Base-by-base conservation (phyloP, 2,797 vertebrate genomes). In the Pseudotriccus pelzelni region DNA sequence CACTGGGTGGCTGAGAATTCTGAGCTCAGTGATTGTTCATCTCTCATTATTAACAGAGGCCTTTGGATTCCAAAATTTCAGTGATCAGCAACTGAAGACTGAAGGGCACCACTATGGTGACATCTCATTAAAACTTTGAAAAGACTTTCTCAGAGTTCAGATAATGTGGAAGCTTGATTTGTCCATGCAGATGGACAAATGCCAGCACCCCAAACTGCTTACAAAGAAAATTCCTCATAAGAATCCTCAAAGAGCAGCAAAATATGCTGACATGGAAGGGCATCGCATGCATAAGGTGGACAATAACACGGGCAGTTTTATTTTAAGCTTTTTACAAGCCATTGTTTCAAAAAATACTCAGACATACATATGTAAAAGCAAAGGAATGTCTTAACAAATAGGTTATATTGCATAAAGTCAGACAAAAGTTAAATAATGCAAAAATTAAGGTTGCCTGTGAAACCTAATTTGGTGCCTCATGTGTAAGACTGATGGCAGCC, bases 101-200 rank as follows among this genome's bases (percentile, higher is more conserved):
- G 52, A 94, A 82, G 72, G 50, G 76, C 41, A 59, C 63, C 4
- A 1, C 76, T 62, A n/a, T 81, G 44, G 36, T 96, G 72, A 81
- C 89, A 93, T 90, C 96, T 96, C 93, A 97, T 97, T 96, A 97
- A 96, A 96, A 90, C 55, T 92, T 85, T 94, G 84, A 96, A 96
- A 96, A 93, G 95, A 76, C 82, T 41, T 94, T 87, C 68, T 88
- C 64, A 84, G 77, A 93, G 85, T 70, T 75, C 88, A 88, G 74
- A 95, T 93, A 93, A 93, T 83, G 77, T 81, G 82, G 82, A 91
- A 87, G 70, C 80, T 78, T 84, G 73, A 76, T 89, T 94, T 79
- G 68, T 84, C 86, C 84, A 46, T 37, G 79, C 14, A 7, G 59
- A 84, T 95, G 95, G 91, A 94, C 83, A 95, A 86, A 58, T 24